Base-by-base conservation (phyloP, 2,797 vertebrate species). In the Periparus ater region DNA sequence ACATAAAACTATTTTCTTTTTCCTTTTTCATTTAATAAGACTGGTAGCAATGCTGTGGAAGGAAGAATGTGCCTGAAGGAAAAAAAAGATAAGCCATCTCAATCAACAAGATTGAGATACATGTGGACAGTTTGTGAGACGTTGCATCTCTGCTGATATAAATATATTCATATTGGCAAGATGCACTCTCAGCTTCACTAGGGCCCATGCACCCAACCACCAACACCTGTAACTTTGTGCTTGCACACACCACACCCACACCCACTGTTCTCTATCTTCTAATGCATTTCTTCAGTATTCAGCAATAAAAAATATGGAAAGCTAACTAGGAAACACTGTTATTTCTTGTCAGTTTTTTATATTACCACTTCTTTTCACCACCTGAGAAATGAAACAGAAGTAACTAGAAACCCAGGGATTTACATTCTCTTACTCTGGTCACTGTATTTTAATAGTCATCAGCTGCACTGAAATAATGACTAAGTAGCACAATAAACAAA, bases 401-500 rank as follows among this genome's bases (percentile, higher is more conserved):
- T 40, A 93, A 79, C 29, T 57, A 47, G 50, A 94, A 94, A 94
- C 38, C 14, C 68, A 80, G n/a, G 11, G 17, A 62, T 77, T 74
- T 61, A 73, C 14, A 44, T 75, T 75, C 27, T 66, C 26, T 60
- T 72, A 48, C 42, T 61, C 34, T 73, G 40, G 30, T 71, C 50
- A 68, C 74, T 71, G 38, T 54, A 68, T 13, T 84, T 78, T 51
- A 76, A 58, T 3, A 92, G 25, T 74, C 53, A 48, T 63, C 75
- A 68, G 42, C n/a, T 61, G 87, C 71, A 91, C 53, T 62, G 54
- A 89, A 95, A 60, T 76, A 89, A 74, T 22, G 58, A 93, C 30
- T n/a, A 67, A 95, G 61, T 5, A 85, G 67, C 53, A 62, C 38
- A 94, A 77, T 40, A 90, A 93, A 88, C 48, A 91, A 76, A 83